phyloP scores from a whole-genome alignment of 2,113 vertebrate genomes.

The Oncorhynchus kisutch region DNA sequence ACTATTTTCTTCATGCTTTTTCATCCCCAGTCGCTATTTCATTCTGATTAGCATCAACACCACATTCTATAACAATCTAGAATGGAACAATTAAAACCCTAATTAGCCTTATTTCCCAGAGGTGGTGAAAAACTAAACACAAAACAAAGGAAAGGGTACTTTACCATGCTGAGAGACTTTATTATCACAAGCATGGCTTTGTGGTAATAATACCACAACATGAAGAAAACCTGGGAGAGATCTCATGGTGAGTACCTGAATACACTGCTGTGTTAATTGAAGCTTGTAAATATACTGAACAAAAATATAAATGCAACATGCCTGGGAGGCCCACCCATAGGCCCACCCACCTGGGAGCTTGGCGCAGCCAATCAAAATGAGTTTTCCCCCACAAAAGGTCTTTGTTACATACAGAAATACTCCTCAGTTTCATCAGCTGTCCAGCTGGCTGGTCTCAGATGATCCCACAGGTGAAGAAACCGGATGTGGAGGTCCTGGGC shows the following conservation, averaged over 20 bases:
- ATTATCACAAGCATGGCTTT: no score
- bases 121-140: not conserved
- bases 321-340: no score
- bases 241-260: not conserved
- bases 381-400: no score
- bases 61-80: not conserved
- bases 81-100: slow-evolving; percentile 2
- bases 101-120: not conserved
- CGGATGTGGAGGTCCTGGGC: no score
- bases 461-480: no score
- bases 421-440: not conserved
- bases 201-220: not conserved
- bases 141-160: not conserved
- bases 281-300: slow-evolving; percentile 4
- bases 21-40: not conserved
- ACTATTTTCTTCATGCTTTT: not conserved
- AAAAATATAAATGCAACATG: no score
- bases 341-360: no score
- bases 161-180: not conserved
- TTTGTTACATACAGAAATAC: not conserved
- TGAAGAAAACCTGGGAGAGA: not conserved
- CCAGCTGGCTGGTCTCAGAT: no score
- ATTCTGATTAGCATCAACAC: not conserved
- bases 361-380: no score
- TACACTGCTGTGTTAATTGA: slow-evolving; percentile 3